Evolutionary conservation across 2,113 vertebrate genomes (phyloP), one percentile per base, ranked within the genome.

Genomic region (Mola mola): DNA sequence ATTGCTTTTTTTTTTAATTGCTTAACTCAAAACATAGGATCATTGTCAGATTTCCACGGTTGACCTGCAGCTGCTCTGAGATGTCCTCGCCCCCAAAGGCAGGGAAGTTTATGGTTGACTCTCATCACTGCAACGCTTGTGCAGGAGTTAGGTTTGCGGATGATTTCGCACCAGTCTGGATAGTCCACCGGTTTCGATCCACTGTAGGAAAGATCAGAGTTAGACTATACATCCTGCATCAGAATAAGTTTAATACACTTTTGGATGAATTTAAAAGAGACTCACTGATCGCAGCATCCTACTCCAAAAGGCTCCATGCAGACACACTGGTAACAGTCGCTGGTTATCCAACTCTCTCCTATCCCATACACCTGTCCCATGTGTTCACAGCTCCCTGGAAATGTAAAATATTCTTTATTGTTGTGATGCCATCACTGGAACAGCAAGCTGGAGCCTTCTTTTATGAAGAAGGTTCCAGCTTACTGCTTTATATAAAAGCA

Each of bases 241-340:
- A 44, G 2, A 11, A 24, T 38, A 1, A 36, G 44, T 34, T 19
- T 8, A 22, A 15, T 34, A 11, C 1, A 13, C 66, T 47, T 55
- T 15, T 6, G 4, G 1, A 2, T 19, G 3, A 22, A 41, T 28
- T 20, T 13, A 7, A 41, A 53, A 46, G 4, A 29, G 33, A 89
- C 92, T 89, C 60, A 92, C 92, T 90, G 83, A 44, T 92, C 91
- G 71, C 92, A 93, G 78, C 92, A 93, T 57, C 92, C 92, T 0
- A 93, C 90, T 75, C 91, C 92, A 40, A 93, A 91, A 12, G 92
- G 92, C 66, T 92, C 89, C 90, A 93, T 90, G 74, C 91, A 93
- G 68, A 93, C 82, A 70, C 92, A 93, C 61, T 91, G 87, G 63
- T 80, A 87, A 73, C 92, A 93, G 37, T 93, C 88, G 22, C 50